Conservation (phyloP, 2,113 vertebrate species). For the Tichodroma muraria region DNA sequence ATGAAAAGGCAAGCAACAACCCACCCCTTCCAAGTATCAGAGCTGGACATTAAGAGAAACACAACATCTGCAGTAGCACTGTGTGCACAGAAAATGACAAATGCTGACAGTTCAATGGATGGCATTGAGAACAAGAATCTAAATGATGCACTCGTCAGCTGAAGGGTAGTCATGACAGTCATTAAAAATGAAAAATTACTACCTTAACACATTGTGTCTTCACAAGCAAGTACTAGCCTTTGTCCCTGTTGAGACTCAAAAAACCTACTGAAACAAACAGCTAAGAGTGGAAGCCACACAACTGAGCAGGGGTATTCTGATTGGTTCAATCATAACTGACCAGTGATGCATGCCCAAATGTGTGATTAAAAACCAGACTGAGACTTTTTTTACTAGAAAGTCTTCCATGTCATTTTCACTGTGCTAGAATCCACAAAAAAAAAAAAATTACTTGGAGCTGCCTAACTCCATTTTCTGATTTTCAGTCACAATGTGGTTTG, state of each 20-base stretch:
- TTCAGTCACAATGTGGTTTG: neutral
- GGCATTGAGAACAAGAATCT: neutral
- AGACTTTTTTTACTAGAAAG: neutral
- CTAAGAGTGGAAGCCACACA: neutral
- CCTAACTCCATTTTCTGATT: neutral
- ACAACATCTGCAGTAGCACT: neutral
- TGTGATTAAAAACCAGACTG: neutral
- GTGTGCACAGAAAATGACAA: neutral
- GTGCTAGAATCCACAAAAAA: neutral
- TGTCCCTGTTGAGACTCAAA: neutral
- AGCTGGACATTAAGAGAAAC: neutral
- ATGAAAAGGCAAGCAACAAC: neutral
- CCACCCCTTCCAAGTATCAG: neutral
- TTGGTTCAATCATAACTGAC: neutral
- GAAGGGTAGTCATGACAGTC: constrained; percentile 12
- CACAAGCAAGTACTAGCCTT: neutral
- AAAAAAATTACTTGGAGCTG: neutral
- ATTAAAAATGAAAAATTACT: constrained; percentile 39
- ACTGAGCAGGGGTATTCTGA: neutral
- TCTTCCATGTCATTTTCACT: neutral
- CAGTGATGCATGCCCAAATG: neutral
- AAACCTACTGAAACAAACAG: neutral
- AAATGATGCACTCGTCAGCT: neutral
- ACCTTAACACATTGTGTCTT: neutral
- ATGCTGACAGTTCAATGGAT: neutral